These are phyloP conservation scores for Heliconius erato DNA, from an alignment of 2,888 invertebrate genomes.

Conservation along the genomic window DNA sequence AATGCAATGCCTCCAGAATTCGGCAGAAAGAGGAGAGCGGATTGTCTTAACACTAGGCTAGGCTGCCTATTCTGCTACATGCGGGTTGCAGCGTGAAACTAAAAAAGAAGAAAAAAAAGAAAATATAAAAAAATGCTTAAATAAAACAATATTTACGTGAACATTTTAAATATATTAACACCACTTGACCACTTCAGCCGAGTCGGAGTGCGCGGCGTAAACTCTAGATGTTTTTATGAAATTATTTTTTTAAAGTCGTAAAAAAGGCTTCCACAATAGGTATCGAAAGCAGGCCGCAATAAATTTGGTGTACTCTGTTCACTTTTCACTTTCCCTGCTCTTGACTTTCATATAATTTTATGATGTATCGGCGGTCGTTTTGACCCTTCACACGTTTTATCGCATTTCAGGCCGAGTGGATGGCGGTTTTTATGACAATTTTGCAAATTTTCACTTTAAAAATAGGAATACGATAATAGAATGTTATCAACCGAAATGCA, in stretches of 20 bases:
- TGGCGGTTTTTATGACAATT: conserved; percentile 51
- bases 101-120: too few species aligned
- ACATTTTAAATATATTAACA: conserved; percentile 37
- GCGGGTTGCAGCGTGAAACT: too few species aligned
- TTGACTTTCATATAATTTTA: conserved; percentile 86
- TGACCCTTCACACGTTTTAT: conserved; percentile 84
- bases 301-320: conserved; percentile 78
- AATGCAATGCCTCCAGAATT: too few species aligned
- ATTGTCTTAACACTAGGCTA: too few species aligned
- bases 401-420: conserved; percentile 64
- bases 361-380: conserved; percentile 82
- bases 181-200: conserved; percentile 54
- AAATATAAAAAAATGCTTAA: too few species aligned
- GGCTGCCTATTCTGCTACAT: too few species aligned
- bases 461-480: conserved; percentile 68
- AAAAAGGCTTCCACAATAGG: conserved; percentile 78
- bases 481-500: conserved; percentile 57
- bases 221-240: conserved; percentile 68
- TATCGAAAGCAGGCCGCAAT: conserved; percentile 83
- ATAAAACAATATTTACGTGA: conserved; percentile 45
- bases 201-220: conserved; percentile 54
- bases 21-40: too few species aligned
- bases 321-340: conserved; percentile 82
- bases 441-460: conserved; percentile 70
- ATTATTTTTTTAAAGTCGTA: conserved; percentile 73